A percentile compares a stretch with the other conserved stretches of the same genome.
Evolutionary conservation across 2,797 vertebrate species (phyloP).

Genomic region (Scyliorhinus canicula): DNA sequence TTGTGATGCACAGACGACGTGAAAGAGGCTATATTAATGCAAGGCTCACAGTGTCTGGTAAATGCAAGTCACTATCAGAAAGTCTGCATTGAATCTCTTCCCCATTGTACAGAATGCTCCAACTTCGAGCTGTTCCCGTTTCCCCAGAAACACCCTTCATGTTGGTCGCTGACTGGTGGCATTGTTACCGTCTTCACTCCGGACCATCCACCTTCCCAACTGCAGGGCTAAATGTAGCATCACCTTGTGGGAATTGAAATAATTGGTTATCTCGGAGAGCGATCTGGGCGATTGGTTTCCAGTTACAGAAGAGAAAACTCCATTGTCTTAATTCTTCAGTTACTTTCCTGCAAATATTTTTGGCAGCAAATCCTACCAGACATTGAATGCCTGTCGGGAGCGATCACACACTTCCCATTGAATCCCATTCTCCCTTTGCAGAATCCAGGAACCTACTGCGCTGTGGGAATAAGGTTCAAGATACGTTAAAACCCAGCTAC

Average conservation of each 20-base stretch:
- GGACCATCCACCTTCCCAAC: not conserved
- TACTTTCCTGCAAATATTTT: not conserved
- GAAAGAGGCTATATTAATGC: not conserved
- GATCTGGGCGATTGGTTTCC: not conserved
- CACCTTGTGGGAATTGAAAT: not conserved
- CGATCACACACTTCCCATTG: not conserved
- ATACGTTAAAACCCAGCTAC: not conserved
- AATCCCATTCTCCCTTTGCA: not conserved
- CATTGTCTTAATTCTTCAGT: not conserved
- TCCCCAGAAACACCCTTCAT: not conserved
- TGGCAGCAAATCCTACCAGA: not conserved
- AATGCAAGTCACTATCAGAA: not conserved
- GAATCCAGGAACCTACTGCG: not conserved
- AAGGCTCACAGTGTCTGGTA: not conserved
- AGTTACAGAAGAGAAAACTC: not conserved
- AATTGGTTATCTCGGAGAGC: not conserved
- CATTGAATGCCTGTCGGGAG: not conserved
- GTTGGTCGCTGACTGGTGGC: not conserved
- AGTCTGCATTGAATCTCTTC: not conserved
- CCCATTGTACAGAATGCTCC: not conserved
- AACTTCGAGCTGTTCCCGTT: not conserved
- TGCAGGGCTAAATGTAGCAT: not conserved
- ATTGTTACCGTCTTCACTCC: not conserved
- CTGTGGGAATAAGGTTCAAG: not conserved
- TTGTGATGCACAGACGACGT: not conserved